A percentile compares a stretch with the other conserved stretches of the same genome.
Evolutionary conservation across 1,140 invertebrate genomes (phyloP).

Genomic region (Aricia agestis): DNA sequence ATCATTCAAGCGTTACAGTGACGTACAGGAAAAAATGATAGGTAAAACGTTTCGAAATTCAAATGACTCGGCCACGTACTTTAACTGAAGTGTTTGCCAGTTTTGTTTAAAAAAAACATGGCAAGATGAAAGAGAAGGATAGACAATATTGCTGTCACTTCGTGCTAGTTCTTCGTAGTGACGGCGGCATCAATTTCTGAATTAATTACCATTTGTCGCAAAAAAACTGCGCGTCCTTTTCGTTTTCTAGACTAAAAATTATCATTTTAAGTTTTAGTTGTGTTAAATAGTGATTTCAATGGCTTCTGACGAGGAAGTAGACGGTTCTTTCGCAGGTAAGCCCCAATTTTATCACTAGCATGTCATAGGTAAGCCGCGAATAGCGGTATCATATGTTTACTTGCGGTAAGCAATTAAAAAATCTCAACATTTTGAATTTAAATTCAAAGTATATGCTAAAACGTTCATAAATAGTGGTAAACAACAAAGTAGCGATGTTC

Average conservation of each 20-base stretch:
- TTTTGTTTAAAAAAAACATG: background rate
- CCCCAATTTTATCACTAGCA: constrained; percentile 64
- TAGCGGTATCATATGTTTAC: constrained; percentile 77
- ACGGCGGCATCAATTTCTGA: constrained; percentile 76
- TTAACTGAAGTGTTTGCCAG: background rate
- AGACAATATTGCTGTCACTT: constrained; percentile 50
- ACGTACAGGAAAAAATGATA: too few relatives aligned
- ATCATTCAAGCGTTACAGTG: too few relatives aligned
- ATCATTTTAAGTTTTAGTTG: constrained; percentile 50
- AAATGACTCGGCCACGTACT: too few relatives aligned
- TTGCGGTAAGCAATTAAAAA: constrained; percentile 76
- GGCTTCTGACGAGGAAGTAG: constrained; percentile 87
- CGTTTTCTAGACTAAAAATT: constrained; percentile 64
- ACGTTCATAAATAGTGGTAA: background rate
- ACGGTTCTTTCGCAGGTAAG: constrained; percentile 86
- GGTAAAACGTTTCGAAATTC: too few relatives aligned
- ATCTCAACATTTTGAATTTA: constrained; percentile 57
- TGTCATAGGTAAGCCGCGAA: constrained; percentile 76
- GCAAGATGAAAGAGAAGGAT: constrained; percentile 47
- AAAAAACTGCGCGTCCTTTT: constrained; percentile 75
- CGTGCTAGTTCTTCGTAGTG: constrained; percentile 64
- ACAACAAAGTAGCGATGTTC: background rate
- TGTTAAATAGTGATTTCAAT: constrained; percentile 75
- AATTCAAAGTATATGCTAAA: constrained; percentile 29
- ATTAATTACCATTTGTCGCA: constrained; percentile 76